phyloP scores from a whole-genome alignment of 2,113 vertebrate species.

The Leucoraja erinaceus region DNA sequence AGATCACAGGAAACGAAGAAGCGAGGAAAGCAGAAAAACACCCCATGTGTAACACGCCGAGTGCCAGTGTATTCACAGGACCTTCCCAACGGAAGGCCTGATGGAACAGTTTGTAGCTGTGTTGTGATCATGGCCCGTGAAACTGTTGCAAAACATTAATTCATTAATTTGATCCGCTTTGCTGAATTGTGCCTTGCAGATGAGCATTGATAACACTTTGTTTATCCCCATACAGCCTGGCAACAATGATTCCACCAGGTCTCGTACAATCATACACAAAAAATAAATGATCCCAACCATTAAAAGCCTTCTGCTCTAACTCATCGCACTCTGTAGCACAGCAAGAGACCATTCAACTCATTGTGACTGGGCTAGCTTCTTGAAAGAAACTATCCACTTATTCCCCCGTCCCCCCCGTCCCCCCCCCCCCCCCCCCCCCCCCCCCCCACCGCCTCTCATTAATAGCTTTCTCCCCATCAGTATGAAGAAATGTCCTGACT shows the following conservation, averaged over 20 bases:
- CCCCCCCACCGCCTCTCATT: too few relatives aligned
- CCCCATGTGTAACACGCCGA: constrained; percentile 22
- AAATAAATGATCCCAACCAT: background rate
- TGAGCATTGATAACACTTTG: background rate
- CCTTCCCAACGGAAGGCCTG: constrained; percentile 26
- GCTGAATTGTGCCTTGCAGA: constrained; percentile 19
- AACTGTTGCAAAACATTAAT: constrained; percentile 27
- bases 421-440: too few relatives aligned
- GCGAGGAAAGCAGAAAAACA: background rate
- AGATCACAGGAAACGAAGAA: constrained; percentile 29
- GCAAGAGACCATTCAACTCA: background rate
- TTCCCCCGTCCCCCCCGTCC: too few relatives aligned
- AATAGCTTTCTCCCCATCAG: too few relatives aligned
- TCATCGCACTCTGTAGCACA: background rate
- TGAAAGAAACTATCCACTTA: background rate
- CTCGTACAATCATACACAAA: background rate
- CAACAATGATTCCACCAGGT: background rate
- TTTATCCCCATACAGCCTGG: background rate
- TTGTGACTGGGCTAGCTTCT: background rate
- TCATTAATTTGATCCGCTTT: constrained; percentile 23
- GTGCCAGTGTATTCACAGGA: constrained; percentile 12
- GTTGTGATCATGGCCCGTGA: constrained; percentile 1
- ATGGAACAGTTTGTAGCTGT: constrained; percentile 21
- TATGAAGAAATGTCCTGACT: too few relatives aligned
- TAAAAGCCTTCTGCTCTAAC: background rate